A percentile compares a stretch with the other conserved stretches of the same genome.
These are phyloP conservation scores for Gambusia affinis DNA, from an alignment of 2,113 vertebrate species.

Conservation along the genomic window DNA sequence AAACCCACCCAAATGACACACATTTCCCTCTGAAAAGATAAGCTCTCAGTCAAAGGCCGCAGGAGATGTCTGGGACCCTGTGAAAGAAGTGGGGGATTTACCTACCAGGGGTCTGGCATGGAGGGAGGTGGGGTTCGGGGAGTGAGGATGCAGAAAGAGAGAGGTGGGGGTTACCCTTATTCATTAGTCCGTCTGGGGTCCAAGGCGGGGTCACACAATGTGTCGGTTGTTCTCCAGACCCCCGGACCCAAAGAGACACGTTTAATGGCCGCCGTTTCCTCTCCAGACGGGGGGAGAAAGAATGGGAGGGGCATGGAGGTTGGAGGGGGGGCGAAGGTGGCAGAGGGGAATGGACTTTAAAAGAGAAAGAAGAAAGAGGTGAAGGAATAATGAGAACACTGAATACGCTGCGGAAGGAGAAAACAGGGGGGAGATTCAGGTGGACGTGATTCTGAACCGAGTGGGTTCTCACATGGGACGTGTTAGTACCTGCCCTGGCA, in stretches of 20 bases:
- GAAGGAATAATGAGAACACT: conserved; percentile 32
- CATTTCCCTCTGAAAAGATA: conserved; percentile 82
- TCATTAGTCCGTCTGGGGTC: conserved; percentile 81
- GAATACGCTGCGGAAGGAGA: conserved; percentile 21
- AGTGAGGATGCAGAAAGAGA: conserved; percentile 46
- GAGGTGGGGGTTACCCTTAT: conserved; percentile 66
- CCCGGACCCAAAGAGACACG: conserved; percentile 76
- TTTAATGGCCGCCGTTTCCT: conserved; percentile 80
- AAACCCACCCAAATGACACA: conserved; percentile 77
- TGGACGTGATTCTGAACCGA: conserved; percentile 42
- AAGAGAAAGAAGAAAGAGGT: conserved; percentile 50
- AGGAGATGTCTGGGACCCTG: conserved; percentile 77
- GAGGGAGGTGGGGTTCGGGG: conserved; percentile 38
- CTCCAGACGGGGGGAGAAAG: conserved; percentile 70
- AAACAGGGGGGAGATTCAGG: conserved; percentile 13
- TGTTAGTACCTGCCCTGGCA: conserved; percentile 53
- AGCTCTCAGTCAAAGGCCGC: conserved; percentile 79
- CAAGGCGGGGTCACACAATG: conserved; percentile 80
- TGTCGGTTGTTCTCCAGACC: conserved; percentile 80
- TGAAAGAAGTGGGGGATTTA: conserved; percentile 79
- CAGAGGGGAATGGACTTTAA: conserved; percentile 48
- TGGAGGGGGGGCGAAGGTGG: conserved; percentile 54
- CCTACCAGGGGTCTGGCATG: conserved; percentile 76
- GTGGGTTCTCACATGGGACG: conserved; percentile 40
- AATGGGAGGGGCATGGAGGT: conserved; percentile 33